Percentiles rank a stretch among this genome's conserved stretches.
phyloP scores from a whole-genome alignment of 2,113 vertebrate genomes.

The Noturus placidus region DNA sequence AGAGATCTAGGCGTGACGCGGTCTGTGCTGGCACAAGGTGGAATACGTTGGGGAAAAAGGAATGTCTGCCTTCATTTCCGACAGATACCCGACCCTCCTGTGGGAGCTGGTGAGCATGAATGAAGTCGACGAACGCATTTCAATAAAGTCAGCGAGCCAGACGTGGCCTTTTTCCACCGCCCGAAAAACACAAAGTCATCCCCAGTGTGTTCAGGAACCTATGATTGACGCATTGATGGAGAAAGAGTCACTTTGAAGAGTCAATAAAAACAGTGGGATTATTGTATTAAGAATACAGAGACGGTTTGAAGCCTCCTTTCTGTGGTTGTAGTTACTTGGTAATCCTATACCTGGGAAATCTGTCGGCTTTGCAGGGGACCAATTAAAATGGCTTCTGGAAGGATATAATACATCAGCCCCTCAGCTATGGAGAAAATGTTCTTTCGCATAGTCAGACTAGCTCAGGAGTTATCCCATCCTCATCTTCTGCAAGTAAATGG shows the following conservation, averaged over 20 bases:
- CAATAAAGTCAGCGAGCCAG: slow-evolving; percentile 56
- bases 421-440: slow-evolving; percentile 16
- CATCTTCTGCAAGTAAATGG: not conserved
- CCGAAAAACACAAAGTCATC: slow-evolving; percentile 52
- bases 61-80: slow-evolving; percentile 58
- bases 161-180: slow-evolving; percentile 53
- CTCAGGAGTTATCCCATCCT: slow-evolving; percentile 6
- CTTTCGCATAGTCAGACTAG: slow-evolving; percentile 2
- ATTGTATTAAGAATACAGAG: slow-evolving; percentile 35
- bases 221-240: slow-evolving; percentile 49
- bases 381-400: slow-evolving; percentile 24
- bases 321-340: slow-evolving; percentile 21
- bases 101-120: slow-evolving; percentile 59
- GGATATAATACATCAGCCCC: slow-evolving; percentile 24
- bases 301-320: slow-evolving; percentile 6
- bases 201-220: slow-evolving; percentile 11
- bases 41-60: slow-evolving; percentile 13
- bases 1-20: slow-evolving; percentile 43
- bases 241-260: slow-evolving; percentile 29
- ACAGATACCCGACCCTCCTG: slow-evolving; percentile 62
- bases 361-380: not conserved
- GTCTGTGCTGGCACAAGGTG: slow-evolving; percentile 32
- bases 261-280: slow-evolving; percentile 26
- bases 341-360: slow-evolving; percentile 26
- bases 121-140: slow-evolving; percentile 60